These are phyloP conservation scores for Entomyzon cyanotis DNA, from an alignment of 2,113 vertebrate species.

Conservation along the genomic window DNA sequence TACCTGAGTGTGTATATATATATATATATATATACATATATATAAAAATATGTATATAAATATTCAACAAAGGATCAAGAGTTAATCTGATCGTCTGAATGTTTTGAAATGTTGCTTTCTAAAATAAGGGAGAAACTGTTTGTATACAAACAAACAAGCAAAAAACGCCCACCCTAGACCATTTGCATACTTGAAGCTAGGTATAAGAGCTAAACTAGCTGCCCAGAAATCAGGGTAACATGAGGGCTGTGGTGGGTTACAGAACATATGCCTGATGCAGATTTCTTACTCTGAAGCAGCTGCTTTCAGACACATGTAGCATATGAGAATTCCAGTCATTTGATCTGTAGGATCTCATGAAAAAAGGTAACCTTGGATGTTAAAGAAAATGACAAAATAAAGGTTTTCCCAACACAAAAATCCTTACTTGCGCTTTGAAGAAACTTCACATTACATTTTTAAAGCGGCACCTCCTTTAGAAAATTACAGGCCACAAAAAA, in stretches of 20 bases:
- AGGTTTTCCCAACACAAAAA: neutral
- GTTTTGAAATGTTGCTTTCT: neutral
- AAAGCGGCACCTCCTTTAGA: neutral
- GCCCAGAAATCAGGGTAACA: neutral
- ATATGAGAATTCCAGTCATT: neutral
- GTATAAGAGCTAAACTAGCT: neutral
- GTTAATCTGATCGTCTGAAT: neutral
- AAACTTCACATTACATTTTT: neutral
- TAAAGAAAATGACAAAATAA: neutral
- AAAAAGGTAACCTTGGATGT: neutral
- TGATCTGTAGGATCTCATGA: neutral
- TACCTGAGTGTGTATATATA: neutral
- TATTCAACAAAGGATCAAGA: neutral
- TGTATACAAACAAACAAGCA: neutral
- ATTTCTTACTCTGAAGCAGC: neutral
- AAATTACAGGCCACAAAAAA: neutral
- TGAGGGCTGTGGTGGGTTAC: fast-evolving
- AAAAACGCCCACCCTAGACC: neutral
- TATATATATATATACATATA: fast-evolving
- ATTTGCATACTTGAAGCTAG: neutral
- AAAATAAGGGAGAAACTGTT: neutral
- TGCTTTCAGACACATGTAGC: neutral
- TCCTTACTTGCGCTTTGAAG: neutral
- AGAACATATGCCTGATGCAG: neutral
- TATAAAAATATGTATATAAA: no score